Percentiles rank a stretch among this genome's conserved stretches.
Evolutionary conservation across 2,113 vertebrate species (phyloP).

Genomic region (Pontoporia blainvillei): DNA sequence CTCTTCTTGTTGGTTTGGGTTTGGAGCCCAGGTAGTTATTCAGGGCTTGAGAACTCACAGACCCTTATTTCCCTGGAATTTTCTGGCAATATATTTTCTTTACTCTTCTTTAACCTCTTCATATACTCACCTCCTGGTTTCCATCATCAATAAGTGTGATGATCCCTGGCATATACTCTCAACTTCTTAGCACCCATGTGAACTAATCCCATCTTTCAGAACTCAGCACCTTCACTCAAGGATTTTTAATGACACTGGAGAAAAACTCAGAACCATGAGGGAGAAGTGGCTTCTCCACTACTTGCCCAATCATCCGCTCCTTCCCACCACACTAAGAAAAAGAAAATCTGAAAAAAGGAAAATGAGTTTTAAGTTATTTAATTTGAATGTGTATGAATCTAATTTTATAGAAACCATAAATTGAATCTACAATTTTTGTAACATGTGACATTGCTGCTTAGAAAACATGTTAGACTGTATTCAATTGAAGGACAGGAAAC

Average conservation of each 20-base stretch:
- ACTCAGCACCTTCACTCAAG: not conserved
- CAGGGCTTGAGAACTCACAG: not conserved
- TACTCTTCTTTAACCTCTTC: not conserved
- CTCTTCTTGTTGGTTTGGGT: not conserved
- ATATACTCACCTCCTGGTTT: not conserved
- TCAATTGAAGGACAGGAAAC: not conserved
- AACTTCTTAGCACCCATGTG: not conserved
- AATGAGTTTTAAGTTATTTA: not conserved
- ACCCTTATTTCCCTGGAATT: not conserved
- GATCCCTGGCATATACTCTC: not conserved
- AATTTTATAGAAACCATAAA: not conserved
- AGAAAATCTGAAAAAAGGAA: not conserved
- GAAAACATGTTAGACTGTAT: not conserved
- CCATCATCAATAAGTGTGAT: not conserved
- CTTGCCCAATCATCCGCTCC: not conserved
- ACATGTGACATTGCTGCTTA: not conserved
- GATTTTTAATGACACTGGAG: not conserved
- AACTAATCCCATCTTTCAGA: not conserved
- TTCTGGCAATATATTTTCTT: not conserved
- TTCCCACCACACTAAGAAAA: not conserved
- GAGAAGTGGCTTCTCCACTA: not conserved
- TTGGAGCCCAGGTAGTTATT: not conserved
- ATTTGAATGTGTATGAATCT: not conserved
- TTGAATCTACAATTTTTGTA: not conserved
- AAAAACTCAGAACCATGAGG: not conserved